Evolutionary conservation across 1,140 invertebrate species (phyloP), one percentile per base, ranked within the genome.

Genomic region (Centruroides vittatus): DNA sequence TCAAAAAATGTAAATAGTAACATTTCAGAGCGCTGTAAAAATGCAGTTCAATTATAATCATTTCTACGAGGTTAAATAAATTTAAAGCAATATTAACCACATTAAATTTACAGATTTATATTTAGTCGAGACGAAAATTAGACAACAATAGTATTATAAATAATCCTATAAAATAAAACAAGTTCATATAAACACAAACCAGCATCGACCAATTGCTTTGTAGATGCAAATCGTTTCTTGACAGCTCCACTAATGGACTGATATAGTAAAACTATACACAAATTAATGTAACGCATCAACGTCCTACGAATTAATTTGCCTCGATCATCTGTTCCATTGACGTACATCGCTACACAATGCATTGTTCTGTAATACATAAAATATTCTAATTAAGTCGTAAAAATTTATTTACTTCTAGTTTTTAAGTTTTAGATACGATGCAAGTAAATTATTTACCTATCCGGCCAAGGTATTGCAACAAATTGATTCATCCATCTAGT

Each of bases 401-500:
- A 23, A 0, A 23, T 23, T 23, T 23, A 23, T 23, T 23, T 23
- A 23, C 23, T 23, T 23, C 2, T 23, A 23, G 23, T 23, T 23
- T 23, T 23, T 23, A 23, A 23, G 23, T 23, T 23, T 23, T 23
- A 23, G 23, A 23, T 23, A 23, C 23, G 23, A 23, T 23, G 23
- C 23, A 23, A 23, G 23, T 2, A 41, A 41, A 41, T 41, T 41
- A 41, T 74, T 75, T 73, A 83, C 81, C 80, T 82, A 72, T 84
- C 84, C 3, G 84, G 82, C 84, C 83, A 85, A 8, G 84, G 83
- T 64, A 85, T 82, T 0, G 80, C 79, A 67, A 80, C 82, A 67
- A 90, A 94, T 72, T 94, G 91, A 72, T 81, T 84, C 91, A 91
- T 94, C 91, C 91, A 97, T 70, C 93, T 80, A 8, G 83, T 85